Percentiles rank a stretch among this genome's conserved stretches.
These are phyloP conservation scores for Eucriotettix oculatus DNA, from an alignment of 2,888 invertebrate genomes.

Conservation along the genomic window DNA sequence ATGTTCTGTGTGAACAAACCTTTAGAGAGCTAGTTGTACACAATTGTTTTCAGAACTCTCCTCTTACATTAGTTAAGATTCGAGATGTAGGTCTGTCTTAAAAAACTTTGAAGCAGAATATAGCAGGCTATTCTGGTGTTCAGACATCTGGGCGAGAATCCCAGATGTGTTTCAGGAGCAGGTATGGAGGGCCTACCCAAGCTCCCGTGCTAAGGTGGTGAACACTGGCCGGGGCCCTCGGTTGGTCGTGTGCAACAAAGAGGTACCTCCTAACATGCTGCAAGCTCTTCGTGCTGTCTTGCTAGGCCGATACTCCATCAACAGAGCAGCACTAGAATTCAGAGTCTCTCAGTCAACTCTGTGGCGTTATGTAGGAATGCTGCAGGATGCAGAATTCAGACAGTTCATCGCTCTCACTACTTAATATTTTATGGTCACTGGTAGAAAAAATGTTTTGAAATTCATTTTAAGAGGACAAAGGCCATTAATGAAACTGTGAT, in stretches of 20 bases:
- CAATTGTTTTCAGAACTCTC: no score
- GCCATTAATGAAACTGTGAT: not conserved
- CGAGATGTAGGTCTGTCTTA: no score
- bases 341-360: not conserved
- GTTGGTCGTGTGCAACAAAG: conserved; percentile 3
- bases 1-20: no score
- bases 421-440: no score
- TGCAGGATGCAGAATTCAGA: not conserved
- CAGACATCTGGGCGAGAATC: no score
- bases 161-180: no score
- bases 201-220: not conserved
- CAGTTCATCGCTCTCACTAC: no score
- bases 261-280: conserved; percentile 3
- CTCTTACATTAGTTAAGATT: no score
- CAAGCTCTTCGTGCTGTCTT: conserved; percentile 1
- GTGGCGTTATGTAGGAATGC: not conserved
- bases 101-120: no score
- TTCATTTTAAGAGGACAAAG: not conserved
- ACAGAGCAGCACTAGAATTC: conserved; percentile 2
- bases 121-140: no score
- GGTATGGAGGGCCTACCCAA: not conserved
- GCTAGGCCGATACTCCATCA: not conserved
- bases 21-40: no score
- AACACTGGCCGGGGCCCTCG: not conserved
- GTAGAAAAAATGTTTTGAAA: not conserved